Evolutionary conservation across 2,888 invertebrate genomes (phyloP), one percentile per base, ranked within the genome.

Genomic region (Euspilapteryx auroguttella): DNA sequence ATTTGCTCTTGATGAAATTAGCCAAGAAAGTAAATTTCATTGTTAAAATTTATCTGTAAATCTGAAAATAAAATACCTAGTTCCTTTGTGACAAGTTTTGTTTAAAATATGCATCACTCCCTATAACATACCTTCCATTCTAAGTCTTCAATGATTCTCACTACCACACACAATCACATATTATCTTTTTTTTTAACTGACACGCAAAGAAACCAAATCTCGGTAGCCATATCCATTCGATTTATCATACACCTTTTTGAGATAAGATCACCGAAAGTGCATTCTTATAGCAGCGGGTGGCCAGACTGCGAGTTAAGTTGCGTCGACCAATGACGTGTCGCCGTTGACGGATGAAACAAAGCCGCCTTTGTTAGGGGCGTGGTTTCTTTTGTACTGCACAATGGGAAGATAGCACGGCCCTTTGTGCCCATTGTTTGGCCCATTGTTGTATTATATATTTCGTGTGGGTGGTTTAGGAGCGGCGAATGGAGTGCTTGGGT

Each of bases 341-440:
- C 35, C 38, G 34, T 37, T 41, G 41, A 37, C 41, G 53, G 62
- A 69, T 73, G 66, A 73, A 69, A 73, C 75, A 73, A 73, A 39
- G 49, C 66, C 55, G 61, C 48, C 47, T 55, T 55, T 57, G 58
- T 53, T 47, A 35, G 44, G 58, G 73, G 69, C 63, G 65, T 41
- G 52, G 66, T 55, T 33, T 43, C 38, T 47, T 38, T 75, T 73
- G 73, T 75, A 45, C 42, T 42, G 57, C 36, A 73, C 75, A 75
- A 73, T 71, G 53, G 75, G 63, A 68, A 62, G 73, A 68, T 55
- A 59, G 59, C 45, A 34, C 45, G 41, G 41, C 59, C 63, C 63
- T 61, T 73, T 73, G 65, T 71, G 35, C 39, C 42, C 49, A 49
- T 71, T 66, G 62, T 66, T 25, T 37, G 34, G 54, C 44, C 41